phyloP scores from a whole-genome alignment of 2,113 vertebrate species.

The Deroptyus accipitrinus region DNA sequence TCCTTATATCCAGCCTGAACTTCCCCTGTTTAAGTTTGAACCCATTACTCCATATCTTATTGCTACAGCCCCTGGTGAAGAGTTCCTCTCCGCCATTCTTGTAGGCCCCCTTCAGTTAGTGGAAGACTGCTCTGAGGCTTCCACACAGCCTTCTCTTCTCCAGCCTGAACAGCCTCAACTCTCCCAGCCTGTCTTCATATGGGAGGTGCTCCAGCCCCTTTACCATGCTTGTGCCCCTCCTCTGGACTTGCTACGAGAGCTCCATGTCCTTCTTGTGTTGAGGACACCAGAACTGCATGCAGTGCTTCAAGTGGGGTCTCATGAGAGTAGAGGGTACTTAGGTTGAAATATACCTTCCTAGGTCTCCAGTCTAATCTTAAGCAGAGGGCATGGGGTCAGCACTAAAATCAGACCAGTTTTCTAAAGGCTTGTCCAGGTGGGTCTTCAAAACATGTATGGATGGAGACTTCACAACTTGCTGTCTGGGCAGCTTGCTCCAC shows the following conservation, averaged over 20 bases:
- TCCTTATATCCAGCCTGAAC: background rate
- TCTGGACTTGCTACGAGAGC: background rate
- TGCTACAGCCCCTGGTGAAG: background rate
- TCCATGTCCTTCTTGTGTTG: background rate
- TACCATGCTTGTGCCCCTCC: background rate
- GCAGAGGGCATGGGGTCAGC: background rate
- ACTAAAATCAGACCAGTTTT: background rate
- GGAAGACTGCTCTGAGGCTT: background rate
- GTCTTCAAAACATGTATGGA: background rate
- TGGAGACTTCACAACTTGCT: background rate
- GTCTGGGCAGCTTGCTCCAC: background rate
- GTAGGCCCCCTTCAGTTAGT: background rate
- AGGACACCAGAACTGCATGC: background rate
- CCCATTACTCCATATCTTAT: background rate
- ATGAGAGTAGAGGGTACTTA: background rate
- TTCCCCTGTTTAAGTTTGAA: background rate
- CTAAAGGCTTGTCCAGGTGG: background rate
- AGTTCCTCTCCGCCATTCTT: background rate
- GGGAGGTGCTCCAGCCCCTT: background rate
- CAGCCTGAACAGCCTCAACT: background rate
- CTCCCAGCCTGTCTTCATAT: background rate
- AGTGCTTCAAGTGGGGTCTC: background rate
- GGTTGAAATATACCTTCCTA: accelerated
- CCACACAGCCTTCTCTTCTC: background rate
- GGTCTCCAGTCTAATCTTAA: background rate